Conservation (phyloP, 2,888 invertebrate genomes). For the Chalcosyrphus nemorum region DNA sequence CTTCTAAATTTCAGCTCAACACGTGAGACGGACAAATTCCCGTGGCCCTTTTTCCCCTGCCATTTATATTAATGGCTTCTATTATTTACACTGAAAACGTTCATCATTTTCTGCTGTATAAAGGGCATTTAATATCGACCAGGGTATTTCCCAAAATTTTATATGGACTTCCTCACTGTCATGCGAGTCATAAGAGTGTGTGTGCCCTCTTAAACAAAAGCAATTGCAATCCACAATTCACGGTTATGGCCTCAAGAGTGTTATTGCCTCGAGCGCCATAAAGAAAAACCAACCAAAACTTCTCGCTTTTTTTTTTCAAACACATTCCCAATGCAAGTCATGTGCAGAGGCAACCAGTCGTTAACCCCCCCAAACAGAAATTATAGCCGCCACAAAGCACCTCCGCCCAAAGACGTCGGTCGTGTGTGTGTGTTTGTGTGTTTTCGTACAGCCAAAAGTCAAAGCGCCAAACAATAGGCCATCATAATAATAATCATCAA, state of each 20-base stretch:
- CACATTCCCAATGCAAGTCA: constrained; percentile 59
- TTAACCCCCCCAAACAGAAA: constrained; percentile 42
- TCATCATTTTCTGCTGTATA: too few species aligned
- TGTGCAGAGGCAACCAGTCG: constrained; percentile 49
- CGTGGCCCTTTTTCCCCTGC: too few species aligned
- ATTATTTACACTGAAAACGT: background rate
- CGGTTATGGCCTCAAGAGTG: constrained; percentile 25
- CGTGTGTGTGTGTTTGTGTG: background rate
- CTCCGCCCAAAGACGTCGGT: background rate
- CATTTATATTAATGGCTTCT: background rate
- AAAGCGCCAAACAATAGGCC: constrained; percentile 64
- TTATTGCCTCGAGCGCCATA: background rate
- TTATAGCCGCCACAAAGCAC: constrained; percentile 17
- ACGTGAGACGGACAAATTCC: too few species aligned
- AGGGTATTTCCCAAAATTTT: background rate
- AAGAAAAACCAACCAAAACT: background rate
- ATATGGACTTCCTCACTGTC: background rate
- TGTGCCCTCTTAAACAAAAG: constrained; percentile 10
- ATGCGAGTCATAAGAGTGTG: background rate
- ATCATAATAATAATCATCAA: constrained; percentile 70
- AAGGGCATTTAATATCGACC: background rate
- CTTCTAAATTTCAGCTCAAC: too few species aligned
- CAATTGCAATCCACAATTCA: constrained; percentile 12
- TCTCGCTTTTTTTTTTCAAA: background rate
- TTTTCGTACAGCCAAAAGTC: constrained; percentile 26